Conservation (phyloP, 2,888 invertebrate species). For the Cenopis cana region DNA sequence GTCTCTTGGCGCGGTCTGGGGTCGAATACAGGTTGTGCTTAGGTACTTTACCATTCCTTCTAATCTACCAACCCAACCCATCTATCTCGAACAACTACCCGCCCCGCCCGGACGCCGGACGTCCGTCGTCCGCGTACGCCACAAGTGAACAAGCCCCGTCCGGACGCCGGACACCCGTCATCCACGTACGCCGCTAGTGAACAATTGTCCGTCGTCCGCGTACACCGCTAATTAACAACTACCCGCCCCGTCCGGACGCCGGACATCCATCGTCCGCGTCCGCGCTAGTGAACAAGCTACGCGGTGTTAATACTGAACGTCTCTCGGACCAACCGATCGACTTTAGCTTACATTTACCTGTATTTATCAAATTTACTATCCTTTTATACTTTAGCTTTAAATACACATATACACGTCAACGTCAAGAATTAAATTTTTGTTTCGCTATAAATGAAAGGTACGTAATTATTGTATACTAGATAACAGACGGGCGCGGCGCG, state of each 20-base stretch:
- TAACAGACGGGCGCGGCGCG: slow-evolving; percentile 73
- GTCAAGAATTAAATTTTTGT: slow-evolving; percentile 65
- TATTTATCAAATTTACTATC: slow-evolving; percentile 65
- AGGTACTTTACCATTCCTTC: slow-evolving; percentile 8
- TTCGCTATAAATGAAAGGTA: slow-evolving; percentile 74
- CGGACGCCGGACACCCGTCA: too few species aligned
- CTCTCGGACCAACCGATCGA: slow-evolving; percentile 51
- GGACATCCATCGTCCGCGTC: not conserved
- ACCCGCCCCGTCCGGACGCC: slow-evolving; percentile 1
- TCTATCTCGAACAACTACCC: slow-evolving; percentile 14
- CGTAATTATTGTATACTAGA: slow-evolving; percentile 69
- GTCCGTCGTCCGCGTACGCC: too few species aligned
- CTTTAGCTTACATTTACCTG: slow-evolving; percentile 65
- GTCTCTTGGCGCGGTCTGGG: slow-evolving; percentile 3
- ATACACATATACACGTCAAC: slow-evolving; percentile 79
- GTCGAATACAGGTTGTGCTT: not conserved
- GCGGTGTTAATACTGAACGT: slow-evolving; percentile 19
- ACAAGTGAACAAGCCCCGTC: too few species aligned
- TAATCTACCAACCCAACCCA: slow-evolving; percentile 17
- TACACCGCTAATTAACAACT: too few species aligned
- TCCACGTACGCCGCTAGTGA: too few species aligned
- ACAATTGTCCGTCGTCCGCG: too few species aligned
- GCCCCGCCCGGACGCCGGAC: not conserved
- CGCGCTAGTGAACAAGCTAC: not conserved
- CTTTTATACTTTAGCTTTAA: slow-evolving; percentile 64